Base-by-base conservation (phyloP, 2,797 vertebrate genomes). In the Micromesistius poutassou region DNA sequence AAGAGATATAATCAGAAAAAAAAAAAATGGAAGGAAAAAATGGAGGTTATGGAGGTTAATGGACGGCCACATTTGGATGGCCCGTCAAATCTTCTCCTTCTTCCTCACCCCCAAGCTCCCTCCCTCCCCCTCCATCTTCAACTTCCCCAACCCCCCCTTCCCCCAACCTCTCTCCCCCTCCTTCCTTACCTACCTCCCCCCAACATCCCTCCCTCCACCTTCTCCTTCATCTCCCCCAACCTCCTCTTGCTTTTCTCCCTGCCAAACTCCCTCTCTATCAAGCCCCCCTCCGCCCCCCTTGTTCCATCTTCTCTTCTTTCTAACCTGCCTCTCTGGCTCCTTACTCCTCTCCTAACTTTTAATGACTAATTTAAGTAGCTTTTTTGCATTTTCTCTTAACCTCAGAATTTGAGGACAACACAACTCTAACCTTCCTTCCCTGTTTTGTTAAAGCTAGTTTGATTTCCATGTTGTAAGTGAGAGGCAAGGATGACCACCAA, bases 361-460 rank as follows among this genome's bases (percentile, higher is more conserved):
- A 68, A 13, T 68, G 13, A 13, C 9, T 68, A 68, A 68, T 68
- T 68, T 6, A 16, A 62, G 55, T 62, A 62, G 55, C n/a, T 16
- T 16, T 62, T 62, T 14, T 62, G 6, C 55, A 62, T 62, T 62
- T 14, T n/a, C 55, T 62, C 55, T 62, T 62, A 62, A 16, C n/a
- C 55, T 62, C 3, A 62, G 55, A 62, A 62, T 62, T 62, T 16
- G 16, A 1, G 4, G 72, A 74, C 36, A 74, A 13, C 8, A 42
- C 72, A 74, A 74, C 1, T 74, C 33, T 38, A 74, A 74, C 72
- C 33, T 74, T 74, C 72, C 36, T 74, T 19, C 16, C n/a, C 33
- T 74, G 72, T 74, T 40, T 74, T 38, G 1, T 74, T 38, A 38
- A 38, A 22, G 33, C 72, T 73, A 74, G 72, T 74, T 74, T 74